A percentile compares a stretch with the other conserved stretches of the same genome.
Evolutionary conservation across 2,113 vertebrate genomes (phyloP).

Genomic region (Misgurnus anguillicaudatus): DNA sequence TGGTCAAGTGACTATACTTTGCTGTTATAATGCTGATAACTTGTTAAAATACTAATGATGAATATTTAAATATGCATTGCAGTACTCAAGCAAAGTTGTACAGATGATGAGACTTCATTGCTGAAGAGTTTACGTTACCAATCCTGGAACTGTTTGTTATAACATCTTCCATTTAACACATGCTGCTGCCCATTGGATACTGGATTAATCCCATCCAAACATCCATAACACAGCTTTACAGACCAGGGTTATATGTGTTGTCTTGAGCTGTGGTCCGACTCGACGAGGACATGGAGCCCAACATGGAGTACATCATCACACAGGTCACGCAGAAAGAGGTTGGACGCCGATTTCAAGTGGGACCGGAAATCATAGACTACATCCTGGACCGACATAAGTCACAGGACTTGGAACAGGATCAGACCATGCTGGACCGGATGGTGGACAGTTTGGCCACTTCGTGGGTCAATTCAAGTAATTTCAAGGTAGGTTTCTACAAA

Average conservation of each 20-base stretch:
- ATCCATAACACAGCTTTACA: background rate
- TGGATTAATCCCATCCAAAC: background rate
- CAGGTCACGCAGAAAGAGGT: slow-evolving; percentile 93
- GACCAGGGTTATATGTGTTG: slow-evolving; percentile 3
- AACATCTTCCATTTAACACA: slow-evolving; percentile 38
- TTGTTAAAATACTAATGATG: background rate
- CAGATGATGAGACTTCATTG: background rate
- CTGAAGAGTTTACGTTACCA: slow-evolving; percentile 1
- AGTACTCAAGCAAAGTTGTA: slow-evolving; percentile 63
- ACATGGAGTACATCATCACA: slow-evolving; percentile 85
- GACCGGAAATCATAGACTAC: slow-evolving; percentile 88
- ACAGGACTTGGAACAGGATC: slow-evolving; percentile 89
- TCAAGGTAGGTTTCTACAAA: slow-evolving; percentile 83
- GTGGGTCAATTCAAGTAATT: slow-evolving; percentile 98
- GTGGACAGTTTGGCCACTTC: slow-evolving; percentile 90
- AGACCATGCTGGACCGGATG: slow-evolving; percentile 88
- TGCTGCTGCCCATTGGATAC: background rate
- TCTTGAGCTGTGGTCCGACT: background rate
- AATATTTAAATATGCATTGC: slow-evolving; percentile 11
- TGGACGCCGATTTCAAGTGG: slow-evolving; percentile 88
- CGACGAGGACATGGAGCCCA: slow-evolving; percentile 80
- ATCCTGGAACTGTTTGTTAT: slow-evolving; percentile 21
- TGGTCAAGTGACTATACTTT: no score
- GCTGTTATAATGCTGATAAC: no score
- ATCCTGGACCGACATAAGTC: slow-evolving; percentile 85